Conservation (phyloP, 2,113 vertebrate species). For the Vicugna pacos region DNA sequence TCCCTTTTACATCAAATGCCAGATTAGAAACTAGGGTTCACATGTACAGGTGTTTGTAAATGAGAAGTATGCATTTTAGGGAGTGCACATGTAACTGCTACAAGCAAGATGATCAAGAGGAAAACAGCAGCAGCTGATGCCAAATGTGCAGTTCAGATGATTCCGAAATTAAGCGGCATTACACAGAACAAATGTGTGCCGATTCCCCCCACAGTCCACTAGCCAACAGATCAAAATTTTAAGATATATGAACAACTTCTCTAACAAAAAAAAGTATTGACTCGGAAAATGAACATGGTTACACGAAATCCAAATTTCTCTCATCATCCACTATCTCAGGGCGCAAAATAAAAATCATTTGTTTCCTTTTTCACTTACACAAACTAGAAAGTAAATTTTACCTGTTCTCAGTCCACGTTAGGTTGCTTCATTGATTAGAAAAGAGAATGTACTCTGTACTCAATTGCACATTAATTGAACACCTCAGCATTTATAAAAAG, state of each 20-base stretch:
- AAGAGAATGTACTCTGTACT: background rate
- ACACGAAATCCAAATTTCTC: background rate
- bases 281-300: conserved; percentile 6
- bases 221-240: conserved; percentile 27
- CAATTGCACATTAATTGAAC: background rate
- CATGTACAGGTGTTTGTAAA: background rate
- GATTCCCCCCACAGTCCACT: background rate
- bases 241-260: conserved; percentile 37
- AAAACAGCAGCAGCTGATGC: background rate
- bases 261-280: background rate
- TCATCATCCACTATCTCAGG: background rate
- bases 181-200: background rate
- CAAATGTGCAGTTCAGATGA: conserved; percentile 18
- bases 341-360: background rate
- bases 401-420: background rate
- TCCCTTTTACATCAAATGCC: background rate
- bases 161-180: conserved; percentile 21
- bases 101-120: background rate
- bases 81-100: background rate
- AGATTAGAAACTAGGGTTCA: background rate
- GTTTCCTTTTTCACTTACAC: conserved; percentile 8
- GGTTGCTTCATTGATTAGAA: background rate
- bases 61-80: background rate
- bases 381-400: conserved; percentile 18
- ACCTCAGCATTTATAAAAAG: background rate